Evolutionary conservation across 2,797 vertebrate species (phyloP), one percentile per base, ranked within the genome.

Genomic region (Pterois miles): DNA sequence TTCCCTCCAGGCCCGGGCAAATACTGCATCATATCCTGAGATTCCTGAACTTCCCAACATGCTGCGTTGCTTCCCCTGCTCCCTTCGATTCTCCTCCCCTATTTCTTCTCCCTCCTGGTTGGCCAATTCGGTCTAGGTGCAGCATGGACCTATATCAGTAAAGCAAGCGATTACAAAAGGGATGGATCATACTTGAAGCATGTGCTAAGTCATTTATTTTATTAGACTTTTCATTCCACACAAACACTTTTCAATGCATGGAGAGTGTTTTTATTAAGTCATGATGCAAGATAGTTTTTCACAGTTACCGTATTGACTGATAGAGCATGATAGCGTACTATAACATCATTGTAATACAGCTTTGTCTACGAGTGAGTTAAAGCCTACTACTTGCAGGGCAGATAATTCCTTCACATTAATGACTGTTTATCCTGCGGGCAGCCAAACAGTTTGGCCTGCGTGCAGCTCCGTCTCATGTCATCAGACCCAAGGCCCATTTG

Each of bases 21-120:
- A 86, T 85, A 81, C 83, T 75, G 52, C 82, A 83, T 89, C 83
- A 89, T 71, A 88, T 91, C 84, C 80, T 79, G 71, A 89, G 78
- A 90, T 89, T 89, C 82, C 87, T 86, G 67, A 80, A 83, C 87
- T 91, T 92, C 78, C 80, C 81, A 78, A 53, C 73, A 74, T 67
- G 64, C 71, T 62, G 76, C 4, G 48, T 70, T 48, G 54, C 80
- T 80, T 73, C 62, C 83, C 74, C 40, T 70, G n/a, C 56, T 73
- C 79, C 43, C 25, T 69, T 53, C 2, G 0, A 25, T 64, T 69
- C 68, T 66, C 29, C 43, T 71, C 65, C 34, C 31, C 20, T 38
- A 38, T 63, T 66, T 76, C 29, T 76, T 66, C 53, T 46, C 29
- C 40, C 64, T 62, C n/a, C 65, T 40, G 16, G 13, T 40, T 52